phyloP scores from a whole-genome alignment of 2,113 vertebrate genomes.

The Amazona vittata region DNA sequence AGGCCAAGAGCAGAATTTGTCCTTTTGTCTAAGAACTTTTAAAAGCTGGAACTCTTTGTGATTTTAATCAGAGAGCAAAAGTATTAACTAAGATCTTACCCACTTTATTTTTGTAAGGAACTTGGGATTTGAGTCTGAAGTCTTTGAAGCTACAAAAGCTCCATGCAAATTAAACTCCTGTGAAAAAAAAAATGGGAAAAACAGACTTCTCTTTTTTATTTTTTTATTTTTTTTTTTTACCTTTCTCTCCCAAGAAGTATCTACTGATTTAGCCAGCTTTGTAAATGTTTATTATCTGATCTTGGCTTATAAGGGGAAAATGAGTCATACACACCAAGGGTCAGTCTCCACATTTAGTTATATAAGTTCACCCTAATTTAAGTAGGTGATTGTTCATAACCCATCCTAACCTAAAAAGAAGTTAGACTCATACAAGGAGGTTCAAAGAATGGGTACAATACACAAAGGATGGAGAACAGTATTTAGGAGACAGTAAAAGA shows the following conservation, averaged over 20 bases:
- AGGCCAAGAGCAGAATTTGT: not conserved
- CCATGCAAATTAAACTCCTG: not conserved
- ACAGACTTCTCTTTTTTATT: not conserved
- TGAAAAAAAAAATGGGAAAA: not conserved
- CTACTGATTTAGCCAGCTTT: not conserved
- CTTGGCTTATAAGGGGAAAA: not conserved
- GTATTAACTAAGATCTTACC: not conserved
- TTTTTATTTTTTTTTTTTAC: not conserved
- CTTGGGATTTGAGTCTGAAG: not conserved
- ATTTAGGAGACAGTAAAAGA: not conserved
- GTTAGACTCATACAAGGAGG: rapidly evolving
- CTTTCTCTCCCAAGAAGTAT: rapidly evolving
- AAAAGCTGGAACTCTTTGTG: not conserved
- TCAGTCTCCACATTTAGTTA: not conserved
- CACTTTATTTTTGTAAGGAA: not conserved
- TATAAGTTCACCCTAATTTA: not conserved
- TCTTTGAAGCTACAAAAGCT: not conserved
- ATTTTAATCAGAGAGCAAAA: not conserved
- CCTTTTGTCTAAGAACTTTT: not conserved
- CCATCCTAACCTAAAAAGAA: not conserved
- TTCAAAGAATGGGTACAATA: not conserved
- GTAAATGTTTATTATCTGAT: not conserved
- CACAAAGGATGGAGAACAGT: not conserved
- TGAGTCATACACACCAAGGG: not conserved
- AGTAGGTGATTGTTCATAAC: not conserved